A percentile compares a stretch with the other conserved stretches of the same genome.
phyloP scores from a whole-genome alignment of 2,113 vertebrate species.

The Saccopteryx bilineata region DNA sequence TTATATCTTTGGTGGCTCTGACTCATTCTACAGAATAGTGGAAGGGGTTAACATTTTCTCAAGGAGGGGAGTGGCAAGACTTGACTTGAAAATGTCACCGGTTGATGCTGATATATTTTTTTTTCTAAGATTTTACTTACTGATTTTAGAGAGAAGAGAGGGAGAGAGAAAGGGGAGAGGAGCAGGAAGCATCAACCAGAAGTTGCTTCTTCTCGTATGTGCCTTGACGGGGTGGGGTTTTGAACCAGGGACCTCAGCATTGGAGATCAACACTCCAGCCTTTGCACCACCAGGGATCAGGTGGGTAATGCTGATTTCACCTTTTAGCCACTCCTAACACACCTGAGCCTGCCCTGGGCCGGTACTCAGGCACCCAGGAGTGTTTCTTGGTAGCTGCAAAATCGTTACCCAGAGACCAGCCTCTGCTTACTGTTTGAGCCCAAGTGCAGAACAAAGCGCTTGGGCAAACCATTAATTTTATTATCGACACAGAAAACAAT shows the following conservation, averaged over 20 bases:
- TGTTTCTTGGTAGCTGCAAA: neutral
- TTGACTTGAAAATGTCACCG: neutral
- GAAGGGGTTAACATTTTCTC: neutral
- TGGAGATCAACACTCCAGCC: too few species aligned
- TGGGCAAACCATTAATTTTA: slow-evolving; percentile 46
- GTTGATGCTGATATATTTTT: neutral
- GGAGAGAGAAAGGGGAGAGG: too few species aligned
- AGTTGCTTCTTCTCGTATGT: too few species aligned
- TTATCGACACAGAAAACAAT: slow-evolving; percentile 61
- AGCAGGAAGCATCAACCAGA: too few species aligned
- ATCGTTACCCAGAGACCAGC: neutral
- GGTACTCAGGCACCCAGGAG: neutral
- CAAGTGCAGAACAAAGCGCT: slow-evolving; percentile 45
- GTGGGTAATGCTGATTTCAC: neutral
- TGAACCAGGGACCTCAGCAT: too few species aligned
- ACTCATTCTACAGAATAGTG: neutral
- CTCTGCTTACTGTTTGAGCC: neutral
- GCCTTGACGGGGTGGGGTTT: too few species aligned
- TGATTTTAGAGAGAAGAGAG: too few species aligned
- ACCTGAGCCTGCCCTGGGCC: neutral
- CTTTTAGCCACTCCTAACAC: neutral
- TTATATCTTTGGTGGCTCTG: neutral
- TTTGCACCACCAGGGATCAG: too few species aligned
- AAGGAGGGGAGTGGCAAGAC: neutral
- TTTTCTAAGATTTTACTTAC: too few species aligned